phyloP scores from a whole-genome alignment of 1,140 invertebrate species.

The Dendroctonus valens region DNA sequence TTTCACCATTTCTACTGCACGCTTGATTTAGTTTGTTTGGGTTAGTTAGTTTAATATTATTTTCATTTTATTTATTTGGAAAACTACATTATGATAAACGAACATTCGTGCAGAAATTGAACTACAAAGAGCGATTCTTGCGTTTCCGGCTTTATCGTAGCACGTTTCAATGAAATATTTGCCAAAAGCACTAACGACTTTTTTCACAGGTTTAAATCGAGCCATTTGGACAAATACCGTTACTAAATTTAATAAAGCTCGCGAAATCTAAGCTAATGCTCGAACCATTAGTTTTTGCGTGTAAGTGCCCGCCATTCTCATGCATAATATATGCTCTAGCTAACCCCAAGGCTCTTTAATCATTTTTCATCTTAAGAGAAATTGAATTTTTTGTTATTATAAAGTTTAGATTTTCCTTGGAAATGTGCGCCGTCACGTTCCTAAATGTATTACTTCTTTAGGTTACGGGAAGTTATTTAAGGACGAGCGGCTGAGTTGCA shows the following conservation, averaged over 20 bases:
- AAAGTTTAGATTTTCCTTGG: slow-evolving; percentile 19
- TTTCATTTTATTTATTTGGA: too few relatives aligned
- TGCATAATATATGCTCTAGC: slow-evolving; percentile 25
- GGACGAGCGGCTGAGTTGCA: neutral
- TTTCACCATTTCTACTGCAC: too few relatives aligned
- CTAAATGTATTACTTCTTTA: slow-evolving; percentile 21
- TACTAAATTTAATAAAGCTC: slow-evolving; percentile 16
- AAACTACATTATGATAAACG: too few relatives aligned
- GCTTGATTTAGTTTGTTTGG: too few relatives aligned
- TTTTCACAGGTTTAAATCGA: neutral
- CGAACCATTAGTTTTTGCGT: slow-evolving; percentile 18
- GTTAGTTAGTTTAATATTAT: too few relatives aligned
- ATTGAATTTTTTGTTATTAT: slow-evolving; percentile 27
- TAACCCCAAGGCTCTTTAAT: slow-evolving; percentile 25
- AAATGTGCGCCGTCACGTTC: slow-evolving; percentile 21
- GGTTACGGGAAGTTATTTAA: slow-evolving; percentile 19
- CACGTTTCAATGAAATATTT: neutral
- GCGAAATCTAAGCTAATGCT: slow-evolving; percentile 18
- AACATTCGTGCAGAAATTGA: too few relatives aligned
- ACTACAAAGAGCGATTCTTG: too few relatives aligned
- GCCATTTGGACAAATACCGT: slow-evolving; percentile 7
- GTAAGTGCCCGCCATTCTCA: slow-evolving; percentile 17
- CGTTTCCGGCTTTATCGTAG: too few relatives aligned
- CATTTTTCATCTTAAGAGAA: slow-evolving; percentile 27
- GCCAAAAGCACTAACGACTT: neutral